Evolutionary conservation across 2,888 invertebrate genomes (phyloP), one percentile per base, ranked within the genome.

Genomic region (Sarcophaga variegata): DNA sequence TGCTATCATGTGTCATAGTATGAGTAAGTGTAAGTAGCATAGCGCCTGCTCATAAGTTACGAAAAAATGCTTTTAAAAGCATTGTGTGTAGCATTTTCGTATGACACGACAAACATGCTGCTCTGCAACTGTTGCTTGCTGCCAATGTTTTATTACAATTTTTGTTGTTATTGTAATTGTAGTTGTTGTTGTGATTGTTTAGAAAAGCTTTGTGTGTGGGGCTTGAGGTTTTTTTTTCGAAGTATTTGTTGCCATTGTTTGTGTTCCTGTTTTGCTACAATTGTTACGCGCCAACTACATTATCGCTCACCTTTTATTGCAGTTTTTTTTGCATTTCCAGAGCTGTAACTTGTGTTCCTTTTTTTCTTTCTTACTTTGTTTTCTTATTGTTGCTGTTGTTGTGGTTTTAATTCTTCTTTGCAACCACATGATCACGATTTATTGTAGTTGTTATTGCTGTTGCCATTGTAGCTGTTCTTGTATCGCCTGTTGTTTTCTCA

Each of bases 371-470:
- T 59, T 12, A 12, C 89, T 89, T 90, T 90, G 88, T 89, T 89
- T 91, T 89, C 89, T 90, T 89, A 87, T 90, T 89, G 89, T 89
- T 89, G 80, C 54, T 82, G 69, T 3, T 66, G 89, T 89, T 87
- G 88, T 90, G 89, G 88, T 90, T 89, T 64, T 71, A 79, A 27
- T 77, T 71, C 85, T 88, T 89, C 90, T 54, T 90, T 90, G 91
- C 91, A 90, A 90, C 91, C 91, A 92, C 91, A 91, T 91, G 92
- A 92, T 92, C 92, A 92, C 92, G 92, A 92, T 92, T 92, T 92
- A 91, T 91, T 91, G 54, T 70, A 88, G 81, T 86, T 89, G 64
- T 69, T 71, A 78, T 87, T 60, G 60, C 75, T 88, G 17, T 54
- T 54, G 54, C 17, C 12, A 27, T 81, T 88, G 37, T 37, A 37